Evolutionary conservation across 2,113 vertebrate species (phyloP).

Genomic region (Aramus guarauna): DNA sequence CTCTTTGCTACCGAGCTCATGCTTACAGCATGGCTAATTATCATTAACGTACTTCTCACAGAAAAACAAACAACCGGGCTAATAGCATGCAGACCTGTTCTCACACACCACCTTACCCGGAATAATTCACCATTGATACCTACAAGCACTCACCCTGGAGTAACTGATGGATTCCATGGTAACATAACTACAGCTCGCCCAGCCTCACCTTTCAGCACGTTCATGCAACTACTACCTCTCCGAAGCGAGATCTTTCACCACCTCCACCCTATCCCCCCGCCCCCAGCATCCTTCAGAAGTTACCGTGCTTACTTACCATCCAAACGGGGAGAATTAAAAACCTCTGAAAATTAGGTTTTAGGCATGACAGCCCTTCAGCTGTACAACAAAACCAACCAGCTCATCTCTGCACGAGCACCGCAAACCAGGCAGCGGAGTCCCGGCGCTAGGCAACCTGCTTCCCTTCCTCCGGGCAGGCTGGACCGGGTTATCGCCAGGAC

Average conservation of each 20-base stretch:
- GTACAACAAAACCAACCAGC: neutral
- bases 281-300: neutral
- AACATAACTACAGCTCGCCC: neutral
- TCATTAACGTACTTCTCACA: neutral
- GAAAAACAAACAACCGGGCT: neutral
- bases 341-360: neutral
- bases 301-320: neutral
- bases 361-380: neutral
- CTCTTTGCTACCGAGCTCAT: accelerated
- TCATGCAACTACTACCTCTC: neutral
- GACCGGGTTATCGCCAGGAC: neutral
- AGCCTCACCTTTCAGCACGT: neutral
- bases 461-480: neutral
- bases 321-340: neutral
- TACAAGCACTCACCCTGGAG: neutral
- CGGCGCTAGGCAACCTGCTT: neutral
- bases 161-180: neutral
- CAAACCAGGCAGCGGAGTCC: neutral
- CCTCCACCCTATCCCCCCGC: neutral
- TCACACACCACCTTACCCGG: neutral
- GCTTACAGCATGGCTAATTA: neutral
- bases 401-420: neutral
- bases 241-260: neutral
- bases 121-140: neutral
- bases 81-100: neutral